A percentile compares a stretch with the other conserved stretches of the same genome.
phyloP scores from a whole-genome alignment of 2,888 invertebrate species.

The Stenodema calcarata region DNA sequence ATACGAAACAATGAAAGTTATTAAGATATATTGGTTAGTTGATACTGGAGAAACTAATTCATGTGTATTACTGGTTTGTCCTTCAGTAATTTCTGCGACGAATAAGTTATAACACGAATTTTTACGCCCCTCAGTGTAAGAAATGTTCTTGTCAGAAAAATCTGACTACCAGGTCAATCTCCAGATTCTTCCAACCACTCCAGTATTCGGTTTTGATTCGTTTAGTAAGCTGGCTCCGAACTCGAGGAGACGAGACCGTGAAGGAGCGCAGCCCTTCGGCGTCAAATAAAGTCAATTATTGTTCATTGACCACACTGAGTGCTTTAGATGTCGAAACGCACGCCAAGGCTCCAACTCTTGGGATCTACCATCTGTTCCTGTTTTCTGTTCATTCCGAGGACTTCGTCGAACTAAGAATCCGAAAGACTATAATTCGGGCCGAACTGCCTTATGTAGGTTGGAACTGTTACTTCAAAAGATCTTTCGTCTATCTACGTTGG shows the following conservation, averaged over 20 bases:
- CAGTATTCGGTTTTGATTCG: constrained; percentile 8
- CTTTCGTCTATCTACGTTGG: too few species aligned
- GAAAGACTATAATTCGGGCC: too few species aligned
- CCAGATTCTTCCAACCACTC: background rate
- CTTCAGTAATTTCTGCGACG: too few species aligned
- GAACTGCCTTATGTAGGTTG: too few species aligned
- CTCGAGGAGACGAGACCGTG: constrained; percentile 14
- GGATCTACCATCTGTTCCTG: background rate
- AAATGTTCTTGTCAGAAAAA: too few species aligned
- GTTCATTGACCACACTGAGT: constrained; percentile 39
- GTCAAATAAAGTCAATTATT: constrained; percentile 46
- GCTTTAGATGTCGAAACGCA: constrained; percentile 36
- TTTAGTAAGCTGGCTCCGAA: background rate
- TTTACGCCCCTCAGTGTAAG: too few species aligned
- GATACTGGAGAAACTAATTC: too few species aligned
- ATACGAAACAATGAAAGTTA: too few species aligned
- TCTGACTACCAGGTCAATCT: background rate
- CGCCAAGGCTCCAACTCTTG: background rate
- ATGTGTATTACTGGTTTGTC: too few species aligned
- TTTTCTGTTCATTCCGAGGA: background rate
- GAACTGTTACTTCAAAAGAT: too few species aligned
- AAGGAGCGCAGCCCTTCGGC: constrained; percentile 26
- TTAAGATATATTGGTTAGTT: too few species aligned
- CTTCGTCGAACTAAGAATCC: background rate
- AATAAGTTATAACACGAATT: too few species aligned